Percentiles rank a stretch among this genome's conserved stretches.
Evolutionary conservation across 2,797 vertebrate species (phyloP).

Genomic region (Peromyscus eremicus): DNA sequence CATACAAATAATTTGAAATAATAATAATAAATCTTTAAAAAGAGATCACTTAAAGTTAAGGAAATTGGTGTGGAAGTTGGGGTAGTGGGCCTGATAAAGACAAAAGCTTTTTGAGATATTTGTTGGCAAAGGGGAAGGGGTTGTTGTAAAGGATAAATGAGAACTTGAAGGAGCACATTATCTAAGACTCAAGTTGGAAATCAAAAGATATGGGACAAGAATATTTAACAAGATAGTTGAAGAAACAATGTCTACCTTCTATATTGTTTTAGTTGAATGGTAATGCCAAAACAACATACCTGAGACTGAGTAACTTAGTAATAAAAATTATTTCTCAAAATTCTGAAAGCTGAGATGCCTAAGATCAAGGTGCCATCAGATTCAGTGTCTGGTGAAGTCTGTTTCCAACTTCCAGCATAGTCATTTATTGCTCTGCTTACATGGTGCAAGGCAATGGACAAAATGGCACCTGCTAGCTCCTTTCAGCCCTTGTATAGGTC

Average conservation of each 20-base stretch:
- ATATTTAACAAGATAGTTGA: background rate
- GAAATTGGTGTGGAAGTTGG: background rate
- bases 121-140: background rate
- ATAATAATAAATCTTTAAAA: background rate
- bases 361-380: background rate
- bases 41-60: background rate
- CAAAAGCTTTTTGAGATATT: background rate
- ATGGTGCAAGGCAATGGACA: background rate
- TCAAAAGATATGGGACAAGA: background rate
- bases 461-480: background rate
- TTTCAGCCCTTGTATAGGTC: background rate
- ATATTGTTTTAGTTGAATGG: background rate
- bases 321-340: background rate
- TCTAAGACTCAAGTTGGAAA: constrained; percentile 19
- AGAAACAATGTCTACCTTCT: background rate
- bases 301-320: background rate
- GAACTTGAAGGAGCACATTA: background rate
- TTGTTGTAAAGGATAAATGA: background rate
- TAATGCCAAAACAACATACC: background rate
- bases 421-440: background rate
- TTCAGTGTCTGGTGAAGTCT: background rate
- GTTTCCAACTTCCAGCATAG: background rate
- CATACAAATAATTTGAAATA: background rate
- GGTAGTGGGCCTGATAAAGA: background rate
- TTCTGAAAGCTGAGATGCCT: background rate